Conservation (phyloP, 2,888 invertebrate genomes). For the Biston stratarius region DNA sequence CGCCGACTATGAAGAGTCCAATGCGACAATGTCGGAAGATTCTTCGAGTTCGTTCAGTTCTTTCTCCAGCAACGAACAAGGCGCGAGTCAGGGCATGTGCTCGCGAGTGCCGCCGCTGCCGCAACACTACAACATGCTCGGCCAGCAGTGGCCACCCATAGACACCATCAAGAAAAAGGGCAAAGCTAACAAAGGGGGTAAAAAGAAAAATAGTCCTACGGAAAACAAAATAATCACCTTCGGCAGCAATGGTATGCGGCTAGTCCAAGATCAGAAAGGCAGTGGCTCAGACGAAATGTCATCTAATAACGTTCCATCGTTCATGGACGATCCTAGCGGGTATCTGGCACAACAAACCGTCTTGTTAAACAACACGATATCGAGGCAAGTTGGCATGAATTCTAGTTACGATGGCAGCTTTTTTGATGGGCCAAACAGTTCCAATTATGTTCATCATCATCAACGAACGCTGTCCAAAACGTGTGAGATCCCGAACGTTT, state of each 20-base stretch:
- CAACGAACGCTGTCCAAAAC: constrained; percentile 63
- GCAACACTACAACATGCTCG: constrained; percentile 86
- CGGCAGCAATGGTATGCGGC: constrained; percentile 70
- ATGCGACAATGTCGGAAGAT: constrained; percentile 72
- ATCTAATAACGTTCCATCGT: constrained; percentile 90
- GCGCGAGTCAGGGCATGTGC: constrained; percentile 83
- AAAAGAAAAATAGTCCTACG: constrained; percentile 75
- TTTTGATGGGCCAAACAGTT: constrained; percentile 61
- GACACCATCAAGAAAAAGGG: constrained; percentile 83
- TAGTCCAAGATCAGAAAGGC: constrained; percentile 70
- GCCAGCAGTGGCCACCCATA: constrained; percentile 77
- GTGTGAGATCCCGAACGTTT: constrained; percentile 64
- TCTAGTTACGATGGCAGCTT: constrained; percentile 68
- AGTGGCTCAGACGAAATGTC: constrained; percentile 79
- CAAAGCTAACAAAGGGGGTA: constrained; percentile 84
- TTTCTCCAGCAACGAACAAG: constrained; percentile 68
- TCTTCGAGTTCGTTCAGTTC: constrained; percentile 67
- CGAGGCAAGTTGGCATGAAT: constrained; percentile 86
- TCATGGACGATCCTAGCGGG: constrained; percentile 96
- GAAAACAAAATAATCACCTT: constrained; percentile 69
- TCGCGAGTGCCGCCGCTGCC: constrained; percentile 91
- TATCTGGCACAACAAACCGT: constrained; percentile 97
- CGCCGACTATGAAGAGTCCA: constrained; percentile 72
- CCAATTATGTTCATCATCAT: constrained; percentile 58
- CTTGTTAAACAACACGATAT: constrained; percentile 93